Evolutionary conservation across 2,113 vertebrate species (phyloP), one percentile per base, ranked within the genome.

Genomic region (Dromas ardeola): DNA sequence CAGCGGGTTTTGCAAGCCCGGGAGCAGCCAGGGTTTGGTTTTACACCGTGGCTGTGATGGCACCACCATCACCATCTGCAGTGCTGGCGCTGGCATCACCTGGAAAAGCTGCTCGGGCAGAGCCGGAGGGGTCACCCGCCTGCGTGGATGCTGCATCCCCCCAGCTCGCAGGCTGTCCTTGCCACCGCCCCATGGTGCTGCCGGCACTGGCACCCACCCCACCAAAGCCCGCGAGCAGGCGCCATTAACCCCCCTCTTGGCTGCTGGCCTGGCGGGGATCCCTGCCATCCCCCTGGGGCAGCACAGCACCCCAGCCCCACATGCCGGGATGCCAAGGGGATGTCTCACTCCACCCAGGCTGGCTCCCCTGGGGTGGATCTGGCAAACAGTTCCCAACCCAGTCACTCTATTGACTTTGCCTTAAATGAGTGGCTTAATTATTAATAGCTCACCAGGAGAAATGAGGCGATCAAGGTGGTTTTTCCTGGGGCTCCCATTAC

Each of bases 391-490:
- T 81, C 66, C 38, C 66, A 84, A 25, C 67, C 81, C 79, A 86
- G 59, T 19, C 20, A 15, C 56, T 85, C 30, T 97, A 36, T 97
- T 97, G 94, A 97, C 94, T 95, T 96, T 96, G 42, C 61, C 18
- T 92, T 79, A 59, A 94, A 32, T 29, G 22, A 84, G 55, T 9
- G 59, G 96, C 52, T 98, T 97, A 98, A 97, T 97, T 47, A 97
- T 98, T 97, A 97, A 97, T 88, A 45, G 59, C 26, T 56, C 1
- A 1, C 47, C 6, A 7, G 72, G 42, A 83, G 52, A 43, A 62
- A 55, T 0, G 47, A 20, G 4, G 52, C 14, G 10, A 4, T 2
- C 3, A 3, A 7, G 32, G 38, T 3, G 2, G 5, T 32, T 32
- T 29, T 29, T 78, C 50, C 49, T 59, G 79, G 42, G 85, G 86